phyloP scores from a whole-genome alignment of 1,140 invertebrate species.

The Macrostomum lignano region DNA sequence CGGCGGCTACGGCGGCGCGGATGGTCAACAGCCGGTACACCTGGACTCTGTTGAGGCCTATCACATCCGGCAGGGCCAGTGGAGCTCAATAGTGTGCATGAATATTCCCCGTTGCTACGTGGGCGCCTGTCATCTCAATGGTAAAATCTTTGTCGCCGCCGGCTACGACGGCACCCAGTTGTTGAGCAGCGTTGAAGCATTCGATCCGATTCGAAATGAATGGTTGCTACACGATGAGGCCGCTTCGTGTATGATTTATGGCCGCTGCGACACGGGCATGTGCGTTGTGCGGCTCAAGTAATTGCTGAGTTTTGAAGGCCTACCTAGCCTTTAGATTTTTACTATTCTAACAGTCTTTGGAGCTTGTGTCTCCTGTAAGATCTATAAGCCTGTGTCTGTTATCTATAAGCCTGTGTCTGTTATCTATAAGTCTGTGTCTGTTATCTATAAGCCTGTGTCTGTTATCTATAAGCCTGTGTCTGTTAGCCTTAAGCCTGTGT shows the following conservation, averaged over 20 bases:
- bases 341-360: too few relatives aligned
- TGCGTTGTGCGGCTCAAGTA: conserved; percentile 14
- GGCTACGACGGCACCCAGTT: conserved; percentile 19
- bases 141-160: conserved; percentile 19
- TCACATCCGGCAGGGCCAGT: conserved; percentile 14
- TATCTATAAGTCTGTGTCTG: too few relatives aligned
- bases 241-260: conserved; percentile 12
- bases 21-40: conserved; percentile 9
- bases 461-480: too few relatives aligned
- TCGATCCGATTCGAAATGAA: conserved; percentile 12
- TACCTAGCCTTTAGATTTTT: too few relatives aligned
- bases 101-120: conserved; percentile 21
- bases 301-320: too few relatives aligned
- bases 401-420: too few relatives aligned
- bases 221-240: conserved; percentile 11
- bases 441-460: too few relatives aligned
- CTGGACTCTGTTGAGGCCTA: conserved; percentile 16
- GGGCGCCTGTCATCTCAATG: conserved; percentile 17
- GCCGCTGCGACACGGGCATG: conserved; percentile 21
- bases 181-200: conserved; percentile 14
- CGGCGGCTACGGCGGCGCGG: conserved; percentile 19
- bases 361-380: too few relatives aligned
- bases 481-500: too few relatives aligned
- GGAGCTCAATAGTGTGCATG: conserved; percentile 14
- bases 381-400: too few relatives aligned